Base-by-base conservation (phyloP, 2,888 invertebrate genomes). In the Dioctria linearis region DNA sequence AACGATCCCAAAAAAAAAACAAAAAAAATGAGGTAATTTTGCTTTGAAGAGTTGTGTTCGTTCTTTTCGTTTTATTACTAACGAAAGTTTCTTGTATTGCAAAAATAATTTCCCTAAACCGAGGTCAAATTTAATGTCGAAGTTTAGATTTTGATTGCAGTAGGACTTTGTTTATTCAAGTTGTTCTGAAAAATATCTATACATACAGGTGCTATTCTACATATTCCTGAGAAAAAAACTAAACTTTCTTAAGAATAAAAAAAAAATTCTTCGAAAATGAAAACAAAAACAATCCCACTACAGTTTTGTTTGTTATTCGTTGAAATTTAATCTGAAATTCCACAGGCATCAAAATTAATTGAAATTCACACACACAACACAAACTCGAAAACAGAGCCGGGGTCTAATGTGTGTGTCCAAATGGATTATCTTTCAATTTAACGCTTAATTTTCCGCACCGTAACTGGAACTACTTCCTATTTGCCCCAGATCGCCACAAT, bases 381-480 rank as follows among this genome's bases (percentile, higher is more conserved):
- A 25, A 25, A 25, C 25, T 25, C 25, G 1, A 25, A 25, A 25
- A 46, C 67, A 42, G 67, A 43, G 11, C 65, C 67, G 13, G n/a
- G 6, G 25, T 49, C 66, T 67, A 25, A 25, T 25, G 25, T 25
- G 25, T 67, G 25, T 67, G 46, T 67, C 49, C 13, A 67, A 67
- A 67, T 25, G 49, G 46, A 67, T 67, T 67, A 67, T 46, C 42
- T 67, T 67, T 49, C 67, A 67, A 6, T 42, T 67, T n/a, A 46
- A 25, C 25, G 67, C 67, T 67, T 42, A 67, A 46, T 67, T 43
- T 25, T 25, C 46, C 46, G 3, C 42, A n/a, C 25, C 25, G n/a
- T 5, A 13, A 67, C 13, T 67, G 40, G 3, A 42, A 5, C 13
- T 42, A 11, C 42, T 40, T 66, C 3, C 49, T 1, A 66, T 66